These are phyloP conservation scores for Corticium candelabrum DNA, from an alignment of 37 sponge, comb jelly and placozoan species.

Conservation along the genomic window DNA sequence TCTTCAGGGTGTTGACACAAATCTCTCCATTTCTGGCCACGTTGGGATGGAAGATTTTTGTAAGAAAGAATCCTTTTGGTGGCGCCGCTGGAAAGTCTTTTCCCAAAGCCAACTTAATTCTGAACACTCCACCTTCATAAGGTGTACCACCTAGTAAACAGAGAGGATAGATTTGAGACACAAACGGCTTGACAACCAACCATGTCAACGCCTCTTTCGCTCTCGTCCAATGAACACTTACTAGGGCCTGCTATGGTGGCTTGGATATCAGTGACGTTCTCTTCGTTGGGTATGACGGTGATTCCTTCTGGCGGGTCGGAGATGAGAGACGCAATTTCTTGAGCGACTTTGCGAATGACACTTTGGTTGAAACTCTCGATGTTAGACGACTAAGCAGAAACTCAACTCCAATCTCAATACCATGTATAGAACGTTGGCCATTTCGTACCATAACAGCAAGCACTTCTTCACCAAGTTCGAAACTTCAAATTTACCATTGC, in stretches of 20 bases:
- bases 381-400: conserved; percentile 40
- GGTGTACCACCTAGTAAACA: conserved; percentile 69
- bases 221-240: conserved; percentile 15
- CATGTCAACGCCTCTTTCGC: neutral
- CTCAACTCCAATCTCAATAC: too few species aligned
- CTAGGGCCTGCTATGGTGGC: conserved; percentile 88
- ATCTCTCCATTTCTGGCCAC: conserved; percentile 95
- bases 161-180: neutral
- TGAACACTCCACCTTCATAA: conserved; percentile 80
- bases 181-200: neutral
- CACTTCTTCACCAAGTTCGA: too few species aligned
- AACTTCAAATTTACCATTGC: too few species aligned
- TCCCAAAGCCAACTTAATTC: conserved; percentile 78
- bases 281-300: conserved; percentile 69
- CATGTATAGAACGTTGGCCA: too few species aligned
- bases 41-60: conserved; percentile 97
- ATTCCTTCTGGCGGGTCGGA: conserved; percentile 77
- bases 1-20: conserved; percentile 97
- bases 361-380: conserved; percentile 79
- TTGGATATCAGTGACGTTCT: conserved; percentile 74
- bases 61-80: conserved; percentile 91
- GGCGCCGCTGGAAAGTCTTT: conserved; percentile 89
- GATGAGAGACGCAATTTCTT: conserved; percentile 52
- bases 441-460: too few species aligned
- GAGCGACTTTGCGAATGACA: conserved; percentile 45